Conservation (phyloP, 2,888 invertebrate genomes). For the Charanyca ferruginea region DNA sequence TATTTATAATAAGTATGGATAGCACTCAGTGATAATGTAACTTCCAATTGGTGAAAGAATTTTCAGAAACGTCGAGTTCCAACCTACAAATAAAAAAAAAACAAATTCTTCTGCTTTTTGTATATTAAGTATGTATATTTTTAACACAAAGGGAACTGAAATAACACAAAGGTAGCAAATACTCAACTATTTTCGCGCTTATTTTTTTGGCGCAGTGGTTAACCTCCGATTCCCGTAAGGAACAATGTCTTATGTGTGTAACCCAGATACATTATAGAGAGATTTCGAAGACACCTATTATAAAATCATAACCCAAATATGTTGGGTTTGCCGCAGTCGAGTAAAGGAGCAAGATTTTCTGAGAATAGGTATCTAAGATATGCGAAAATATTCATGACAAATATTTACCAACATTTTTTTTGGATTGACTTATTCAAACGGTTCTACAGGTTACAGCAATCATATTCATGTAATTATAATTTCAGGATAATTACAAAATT, state of each 20-base stretch:
- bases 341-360: background rate
- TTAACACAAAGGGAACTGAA: background rate
- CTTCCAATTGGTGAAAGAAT: too few relatives aligned
- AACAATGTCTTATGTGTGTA: background rate
- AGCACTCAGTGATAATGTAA: too few relatives aligned
- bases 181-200: background rate
- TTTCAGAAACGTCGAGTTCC: too few relatives aligned
- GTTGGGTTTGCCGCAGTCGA: background rate
- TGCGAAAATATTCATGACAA: background rate
- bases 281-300: background rate
- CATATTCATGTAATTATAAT: too few relatives aligned
- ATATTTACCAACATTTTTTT: too few relatives aligned
- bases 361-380: background rate
- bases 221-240: background rate
- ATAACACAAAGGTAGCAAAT: background rate
- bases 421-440: too few relatives aligned
- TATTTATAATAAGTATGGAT: too few relatives aligned
- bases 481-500: too few relatives aligned
- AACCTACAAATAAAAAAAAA: too few relatives aligned
- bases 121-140: too few relatives aligned
- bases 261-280: background rate
- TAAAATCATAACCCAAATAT: background rate
- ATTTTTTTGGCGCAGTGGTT: conserved; percentile 20
- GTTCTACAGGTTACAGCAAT: too few relatives aligned
- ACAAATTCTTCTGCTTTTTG: too few relatives aligned